Base-by-base conservation (phyloP, 2,888 invertebrate genomes). In the Pseudanteris insignis region DNA sequence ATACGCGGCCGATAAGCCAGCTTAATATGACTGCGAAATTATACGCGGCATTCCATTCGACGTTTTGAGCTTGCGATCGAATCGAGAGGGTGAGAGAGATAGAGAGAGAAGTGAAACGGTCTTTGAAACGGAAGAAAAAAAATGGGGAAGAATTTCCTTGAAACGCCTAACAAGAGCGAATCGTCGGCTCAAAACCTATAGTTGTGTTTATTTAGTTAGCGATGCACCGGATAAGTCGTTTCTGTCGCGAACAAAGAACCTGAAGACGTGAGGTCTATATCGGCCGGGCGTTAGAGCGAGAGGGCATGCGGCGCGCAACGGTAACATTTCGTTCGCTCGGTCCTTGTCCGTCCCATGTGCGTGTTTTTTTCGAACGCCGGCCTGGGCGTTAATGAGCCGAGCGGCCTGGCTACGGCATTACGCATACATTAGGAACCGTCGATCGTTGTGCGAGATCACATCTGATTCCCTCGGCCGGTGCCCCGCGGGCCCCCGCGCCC, bases 361-460 rank as follows among this genome's bases (percentile, higher is more conserved):
- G 51, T 61, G 53, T 59, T 55, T 58, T n/a, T n/a, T 43, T 48
- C 33, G 46, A 47, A 41, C 34, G 54, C 59, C 65, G 64, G 61
- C 58, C 63, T 61, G 69, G 75, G 77, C 77, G 77, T 77, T 78
- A 78, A 78, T 78, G 78, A 78, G 76, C 73, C 73, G 70, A 72
- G 67, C 65, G 67, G 67, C 61, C 64, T 67, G 58, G 67, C 70
- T 63, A 61, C 71, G 69, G 73, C 73, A 77, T 78, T 77, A 77
- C 74, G 78, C 75, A 78, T 78, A 75, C 77, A 77, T 78, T 77
- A 77, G 71, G 69, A 76, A 70, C 58, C 70, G 59, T 69, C 70
- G 76, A 77, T 78, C 77, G 73, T 64, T 66, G 58, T 68, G 57
- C 67, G 70, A 69, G 73, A 78, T 78, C 74, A 68, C 65, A 73